phyloP scores from a whole-genome alignment of 1,140 invertebrate genomes.

The Daktulosphaira vitifoliae region DNA sequence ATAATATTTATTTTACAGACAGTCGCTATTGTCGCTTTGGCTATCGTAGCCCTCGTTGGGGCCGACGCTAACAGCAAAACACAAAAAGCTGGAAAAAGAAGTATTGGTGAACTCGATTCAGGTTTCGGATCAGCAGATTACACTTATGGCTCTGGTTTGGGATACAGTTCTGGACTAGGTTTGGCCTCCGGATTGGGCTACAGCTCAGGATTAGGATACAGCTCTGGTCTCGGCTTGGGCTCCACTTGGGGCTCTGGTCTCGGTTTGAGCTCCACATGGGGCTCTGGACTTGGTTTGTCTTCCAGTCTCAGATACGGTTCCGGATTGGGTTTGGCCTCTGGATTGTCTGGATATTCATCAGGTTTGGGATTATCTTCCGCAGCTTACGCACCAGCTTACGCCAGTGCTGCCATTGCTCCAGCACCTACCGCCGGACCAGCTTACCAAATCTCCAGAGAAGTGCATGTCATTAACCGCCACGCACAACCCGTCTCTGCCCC shows the following conservation, averaged over 20 bases:
- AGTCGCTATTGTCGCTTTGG: slow-evolving; percentile 2
- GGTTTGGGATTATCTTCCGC: neutral
- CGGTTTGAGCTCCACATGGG: neutral
- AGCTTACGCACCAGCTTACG: neutral
- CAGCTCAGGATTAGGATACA: neutral
- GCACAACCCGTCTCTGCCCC: slow-evolving; percentile 26
- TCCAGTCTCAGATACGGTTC: neutral
- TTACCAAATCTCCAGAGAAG: slow-evolving; percentile 11
- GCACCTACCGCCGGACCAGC: neutral
- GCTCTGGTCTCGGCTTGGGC: neutral
- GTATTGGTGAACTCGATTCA: neutral
- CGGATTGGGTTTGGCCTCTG: too few species aligned
- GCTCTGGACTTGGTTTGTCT: neutral
- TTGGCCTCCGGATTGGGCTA: neutral
- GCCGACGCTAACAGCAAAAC: neutral
- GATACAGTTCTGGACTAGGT: neutral
- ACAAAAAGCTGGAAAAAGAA: neutral
- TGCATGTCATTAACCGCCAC: slow-evolving; percentile 28
- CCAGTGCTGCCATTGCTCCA: neutral
- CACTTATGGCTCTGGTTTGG: neutral
- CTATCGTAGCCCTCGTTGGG: slow-evolving; percentile 10
- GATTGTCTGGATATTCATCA: neutral
- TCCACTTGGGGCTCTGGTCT: neutral
- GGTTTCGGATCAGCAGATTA: neutral
- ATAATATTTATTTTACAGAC: too few species aligned